These are phyloP conservation scores for Willisornis vidua DNA, from an alignment of 2,113 vertebrate genomes.

Conservation along the genomic window DNA sequence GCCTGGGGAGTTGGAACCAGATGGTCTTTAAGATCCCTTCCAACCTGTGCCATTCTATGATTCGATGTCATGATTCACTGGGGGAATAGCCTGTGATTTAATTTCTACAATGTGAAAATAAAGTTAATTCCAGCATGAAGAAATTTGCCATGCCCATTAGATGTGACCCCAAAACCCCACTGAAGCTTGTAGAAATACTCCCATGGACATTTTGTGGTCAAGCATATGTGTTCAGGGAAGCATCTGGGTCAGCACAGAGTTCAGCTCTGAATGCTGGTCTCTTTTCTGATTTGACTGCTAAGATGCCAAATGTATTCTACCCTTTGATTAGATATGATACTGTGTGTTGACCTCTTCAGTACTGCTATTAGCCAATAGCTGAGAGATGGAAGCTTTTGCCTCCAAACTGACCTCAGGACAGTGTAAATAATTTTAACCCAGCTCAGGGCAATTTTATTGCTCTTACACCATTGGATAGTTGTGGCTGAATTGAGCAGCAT, in stretches of 20 bases:
- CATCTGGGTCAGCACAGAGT: rapidly evolving
- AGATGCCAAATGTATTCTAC: background rate
- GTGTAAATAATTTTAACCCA: background rate
- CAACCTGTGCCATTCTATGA: background rate
- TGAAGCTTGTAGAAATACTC: background rate
- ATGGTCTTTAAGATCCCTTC: background rate
- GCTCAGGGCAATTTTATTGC: background rate
- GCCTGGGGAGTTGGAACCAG: background rate
- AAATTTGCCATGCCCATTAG: rapidly evolving
- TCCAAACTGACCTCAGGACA: rapidly evolving
- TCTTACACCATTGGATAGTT: background rate
- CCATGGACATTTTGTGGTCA: background rate
- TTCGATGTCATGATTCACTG: background rate
- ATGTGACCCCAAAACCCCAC: background rate
- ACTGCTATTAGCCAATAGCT: background rate
- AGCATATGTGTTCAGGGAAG: background rate
- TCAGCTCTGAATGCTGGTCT: background rate
- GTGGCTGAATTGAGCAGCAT: background rate
- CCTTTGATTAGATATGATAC: background rate
- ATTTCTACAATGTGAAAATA: background rate
- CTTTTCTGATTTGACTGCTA: background rate
- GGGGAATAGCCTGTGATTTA: background rate
- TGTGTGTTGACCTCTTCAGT: background rate
- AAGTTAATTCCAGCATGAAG: background rate
- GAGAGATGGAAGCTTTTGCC: background rate